Conservation (phyloP, 1,140 invertebrate genomes). For the Dolichoris vasculosae region DNA sequence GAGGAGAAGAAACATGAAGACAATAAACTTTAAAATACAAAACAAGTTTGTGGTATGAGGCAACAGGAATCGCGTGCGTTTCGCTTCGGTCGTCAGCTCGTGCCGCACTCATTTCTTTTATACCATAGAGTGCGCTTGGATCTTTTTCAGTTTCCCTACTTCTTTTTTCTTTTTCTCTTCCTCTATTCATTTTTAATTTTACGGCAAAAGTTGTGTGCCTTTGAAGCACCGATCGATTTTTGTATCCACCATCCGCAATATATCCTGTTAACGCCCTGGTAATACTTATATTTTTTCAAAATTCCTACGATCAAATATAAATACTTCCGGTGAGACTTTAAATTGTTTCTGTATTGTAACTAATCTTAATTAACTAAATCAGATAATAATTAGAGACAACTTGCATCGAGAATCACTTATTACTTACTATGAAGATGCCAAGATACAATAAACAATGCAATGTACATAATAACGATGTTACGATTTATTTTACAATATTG, state of each 20-base stretch:
- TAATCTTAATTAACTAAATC: conserved; percentile 24
- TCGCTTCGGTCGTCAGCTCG: conserved; percentile 60
- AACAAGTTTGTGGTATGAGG: conserved; percentile 17
- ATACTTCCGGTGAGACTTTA: neutral
- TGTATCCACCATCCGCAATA: conserved; percentile 9
- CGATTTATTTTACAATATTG: no score
- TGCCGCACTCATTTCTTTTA: conserved; percentile 23
- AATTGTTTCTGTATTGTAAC: conserved; percentile 5
- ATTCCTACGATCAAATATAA: conserved; percentile 5
- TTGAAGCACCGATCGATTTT: conserved; percentile 45
- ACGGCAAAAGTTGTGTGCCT: conserved; percentile 30
- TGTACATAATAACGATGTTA: no score
- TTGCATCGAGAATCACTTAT: neutral
- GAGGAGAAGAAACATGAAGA: conserved; percentile 23
- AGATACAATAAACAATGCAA: no score
- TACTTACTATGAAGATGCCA: no score
- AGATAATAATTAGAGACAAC: neutral
- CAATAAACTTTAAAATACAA: conserved; percentile 48
- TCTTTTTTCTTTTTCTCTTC: conserved; percentile 33
- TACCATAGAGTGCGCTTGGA: neutral
- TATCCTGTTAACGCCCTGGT: neutral
- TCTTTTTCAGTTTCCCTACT: conserved; percentile 43
- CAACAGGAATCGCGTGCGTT: conserved; percentile 61
- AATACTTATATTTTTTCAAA: neutral
- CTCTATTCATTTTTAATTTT: conserved; percentile 39